Base-by-base conservation (phyloP, 2,797 vertebrate species). In the Peromyscus nudipes region DNA sequence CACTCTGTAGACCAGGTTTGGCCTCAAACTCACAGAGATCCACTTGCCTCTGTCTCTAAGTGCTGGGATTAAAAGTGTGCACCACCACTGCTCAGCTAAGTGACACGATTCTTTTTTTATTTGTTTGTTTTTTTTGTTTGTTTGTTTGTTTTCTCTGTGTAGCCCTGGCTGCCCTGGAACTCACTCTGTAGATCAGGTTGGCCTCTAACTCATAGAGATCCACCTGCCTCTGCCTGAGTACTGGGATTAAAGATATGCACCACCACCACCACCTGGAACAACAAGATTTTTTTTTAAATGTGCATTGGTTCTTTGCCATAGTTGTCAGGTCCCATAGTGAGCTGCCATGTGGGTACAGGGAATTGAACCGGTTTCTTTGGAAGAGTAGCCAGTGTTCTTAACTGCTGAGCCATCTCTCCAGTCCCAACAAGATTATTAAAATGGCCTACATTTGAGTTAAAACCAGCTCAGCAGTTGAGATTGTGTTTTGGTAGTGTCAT, bases 391-490 rank as follows among this genome's bases (percentile, higher is more conserved):
- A 0, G 2, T 73, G 37, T 4, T 73, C 10, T 73, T 73, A 40
- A 40, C 19, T 23, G 40, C 71, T 12, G 23, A 40, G 4, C 37
- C 71, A 73, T 25, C 71, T 40, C 71, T 40, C 21, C 37, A 40
- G 71, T 25, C 37, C 37, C 4, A 4, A 92, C 81, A 40, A 69
- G 73, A 93, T 34, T 82, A 23, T 86, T 95, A 64, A n/a, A 37
- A 76, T 95, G 64, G 73, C 46, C 60, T 91, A 92, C 93, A 92
- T 89, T 76, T 94, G 75, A 95, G 64, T 94, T 57, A 96, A 94
- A 96, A 67, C n/a, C 49, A 84, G 11, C 76, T 81, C 3, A 95
- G 81, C 79, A 96, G 49, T 77, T 96, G 43, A 92, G 60, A 76
- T 37, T 43, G 25, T 43, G 10, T 96, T 37, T 67, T 90, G 85